Evolutionary conservation across 2,797 vertebrate genomes (phyloP).

Genomic region (Geotrypetes seraphini): DNA sequence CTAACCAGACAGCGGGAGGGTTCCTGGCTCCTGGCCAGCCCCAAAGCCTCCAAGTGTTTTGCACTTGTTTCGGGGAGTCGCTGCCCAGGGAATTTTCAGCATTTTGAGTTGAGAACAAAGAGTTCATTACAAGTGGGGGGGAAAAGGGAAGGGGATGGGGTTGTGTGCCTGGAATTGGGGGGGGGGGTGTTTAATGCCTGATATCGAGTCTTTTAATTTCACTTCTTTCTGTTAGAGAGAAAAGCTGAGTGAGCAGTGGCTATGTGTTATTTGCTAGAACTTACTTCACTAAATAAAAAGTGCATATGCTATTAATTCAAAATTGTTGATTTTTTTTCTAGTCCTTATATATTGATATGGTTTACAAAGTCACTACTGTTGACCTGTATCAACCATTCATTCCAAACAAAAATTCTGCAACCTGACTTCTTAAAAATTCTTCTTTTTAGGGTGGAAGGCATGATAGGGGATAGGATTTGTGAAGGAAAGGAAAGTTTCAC

Average conservation of each 20-base stretch:
- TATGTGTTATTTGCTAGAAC: slow-evolving; percentile 46
- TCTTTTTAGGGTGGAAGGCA: too few species aligned
- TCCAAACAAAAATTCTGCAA: too few species aligned
- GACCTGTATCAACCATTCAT: too few species aligned
- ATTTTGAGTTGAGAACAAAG: slow-evolving; percentile 72
- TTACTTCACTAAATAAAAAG: too few species aligned
- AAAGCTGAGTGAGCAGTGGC: slow-evolving; percentile 49
- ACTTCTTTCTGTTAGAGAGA: slow-evolving; percentile 44
- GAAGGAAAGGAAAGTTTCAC: too few species aligned
- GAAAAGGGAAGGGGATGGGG: slow-evolving; percentile 17
- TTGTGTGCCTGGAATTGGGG: slow-evolving; percentile 22
- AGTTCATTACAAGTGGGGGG: slow-evolving; percentile 64
- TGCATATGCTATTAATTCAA: too few species aligned
- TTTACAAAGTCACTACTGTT: too few species aligned
- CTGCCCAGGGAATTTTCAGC: slow-evolving; percentile 64
- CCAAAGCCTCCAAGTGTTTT: slow-evolving; percentile 71
- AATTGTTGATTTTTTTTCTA: too few species aligned
- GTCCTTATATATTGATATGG: too few species aligned
- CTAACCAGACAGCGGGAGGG: slow-evolving; percentile 66
- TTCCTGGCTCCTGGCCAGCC: slow-evolving; percentile 61
- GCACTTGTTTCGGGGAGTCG: slow-evolving; percentile 69
- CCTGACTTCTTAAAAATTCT: too few species aligned
- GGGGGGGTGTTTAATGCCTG: slow-evolving; percentile 53
- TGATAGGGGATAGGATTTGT: too few species aligned
- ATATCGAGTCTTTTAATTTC: slow-evolving; percentile 65